Percentiles rank a stretch among this genome's conserved stretches.
Evolutionary conservation across 2,888 invertebrate species (phyloP).

Genomic region (Eumerus sabulonum): DNA sequence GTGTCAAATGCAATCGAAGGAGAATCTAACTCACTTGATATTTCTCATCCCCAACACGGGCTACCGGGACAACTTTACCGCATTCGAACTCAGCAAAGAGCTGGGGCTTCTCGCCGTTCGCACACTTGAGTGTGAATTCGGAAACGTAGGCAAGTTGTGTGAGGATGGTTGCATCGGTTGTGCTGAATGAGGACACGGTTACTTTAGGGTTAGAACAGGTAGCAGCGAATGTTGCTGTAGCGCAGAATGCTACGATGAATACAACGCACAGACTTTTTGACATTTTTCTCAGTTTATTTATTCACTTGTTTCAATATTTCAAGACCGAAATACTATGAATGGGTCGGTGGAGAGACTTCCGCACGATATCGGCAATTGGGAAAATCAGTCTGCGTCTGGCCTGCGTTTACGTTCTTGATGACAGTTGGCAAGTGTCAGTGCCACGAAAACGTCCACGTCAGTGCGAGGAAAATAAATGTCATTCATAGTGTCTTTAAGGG

Average conservation of each 20-base stretch:
- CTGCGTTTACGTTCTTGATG: slow-evolving; percentile 39
- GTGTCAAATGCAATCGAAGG: too few species aligned
- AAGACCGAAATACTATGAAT: neutral
- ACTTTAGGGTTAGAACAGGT: slow-evolving; percentile 84
- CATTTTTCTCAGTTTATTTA: slow-evolving; percentile 68
- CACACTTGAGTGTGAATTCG: slow-evolving; percentile 92
- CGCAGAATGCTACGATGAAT: slow-evolving; percentile 70
- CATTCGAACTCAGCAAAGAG: slow-evolving; percentile 92
- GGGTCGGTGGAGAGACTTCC: slow-evolving; percentile 12
- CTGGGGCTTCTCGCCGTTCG: slow-evolving; percentile 84
- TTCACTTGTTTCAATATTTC: neutral
- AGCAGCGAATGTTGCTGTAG: slow-evolving; percentile 71
- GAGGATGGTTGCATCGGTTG: slow-evolving; percentile 94
- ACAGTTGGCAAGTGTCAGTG: slow-evolving; percentile 49
- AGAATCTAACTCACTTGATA: slow-evolving; percentile 85
- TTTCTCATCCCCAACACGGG: slow-evolving; percentile 86
- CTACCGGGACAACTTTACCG: slow-evolving; percentile 91
- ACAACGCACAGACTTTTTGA: slow-evolving; percentile 71
- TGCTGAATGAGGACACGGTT: slow-evolving; percentile 90
- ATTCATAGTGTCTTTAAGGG: neutral
- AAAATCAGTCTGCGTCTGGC: slow-evolving; percentile 51
- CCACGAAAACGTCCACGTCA: slow-evolving; percentile 66
- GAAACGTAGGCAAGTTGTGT: slow-evolving; percentile 94
- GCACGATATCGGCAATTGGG: slow-evolving; percentile 15
- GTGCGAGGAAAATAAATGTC: slow-evolving; percentile 7